Conservation (phyloP, 2,113 vertebrate genomes). For the Genyomyrus donnyi region DNA sequence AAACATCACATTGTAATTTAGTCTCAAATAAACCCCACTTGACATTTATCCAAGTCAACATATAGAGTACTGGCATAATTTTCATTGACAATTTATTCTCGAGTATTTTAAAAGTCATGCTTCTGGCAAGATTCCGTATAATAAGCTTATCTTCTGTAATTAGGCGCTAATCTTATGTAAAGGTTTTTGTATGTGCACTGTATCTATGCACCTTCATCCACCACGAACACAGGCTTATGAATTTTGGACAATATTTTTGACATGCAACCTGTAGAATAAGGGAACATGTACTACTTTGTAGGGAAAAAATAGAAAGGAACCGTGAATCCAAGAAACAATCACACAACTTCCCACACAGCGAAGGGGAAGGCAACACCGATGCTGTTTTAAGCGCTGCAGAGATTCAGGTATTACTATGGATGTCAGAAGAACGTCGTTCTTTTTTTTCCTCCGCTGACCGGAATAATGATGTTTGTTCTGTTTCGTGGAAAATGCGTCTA, state of each 20-base stretch:
- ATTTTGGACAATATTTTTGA: slow-evolving; percentile 18
- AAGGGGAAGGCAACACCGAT: background rate
- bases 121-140: background rate
- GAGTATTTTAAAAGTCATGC: background rate
- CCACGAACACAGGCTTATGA: background rate
- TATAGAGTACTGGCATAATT: background rate
- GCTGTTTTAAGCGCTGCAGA: background rate
- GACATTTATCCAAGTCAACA: background rate
- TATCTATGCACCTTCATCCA: background rate
- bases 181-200: background rate
- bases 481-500: slow-evolving; percentile 8
- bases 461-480: background rate
- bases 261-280: slow-evolving; percentile 18
- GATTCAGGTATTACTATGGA: background rate
- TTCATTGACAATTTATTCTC: background rate
- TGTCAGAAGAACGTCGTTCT: background rate
- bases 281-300: slow-evolving; percentile 23
- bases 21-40: background rate
- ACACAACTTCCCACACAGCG: slow-evolving; percentile 7
- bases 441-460: background rate
- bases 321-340: slow-evolving; percentile 20
- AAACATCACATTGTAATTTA: background rate
- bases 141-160: background rate
- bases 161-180: background rate
- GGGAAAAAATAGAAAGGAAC: slow-evolving; percentile 37